Evolutionary conservation across 2,113 vertebrate species (phyloP), one percentile per base, ranked within the genome.

Genomic region (Leptobrachium leishanense): DNA sequence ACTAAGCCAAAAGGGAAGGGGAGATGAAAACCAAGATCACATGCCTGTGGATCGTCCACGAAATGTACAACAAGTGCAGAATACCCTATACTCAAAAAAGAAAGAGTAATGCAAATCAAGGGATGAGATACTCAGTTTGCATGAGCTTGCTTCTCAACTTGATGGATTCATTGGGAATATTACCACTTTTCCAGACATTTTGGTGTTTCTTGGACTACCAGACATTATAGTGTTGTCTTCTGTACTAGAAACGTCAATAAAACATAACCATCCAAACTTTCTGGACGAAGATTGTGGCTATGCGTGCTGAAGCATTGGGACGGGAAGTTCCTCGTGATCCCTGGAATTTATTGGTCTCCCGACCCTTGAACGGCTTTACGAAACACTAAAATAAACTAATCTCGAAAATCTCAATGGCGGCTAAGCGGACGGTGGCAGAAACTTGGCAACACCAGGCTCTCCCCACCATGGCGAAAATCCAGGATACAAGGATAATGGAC

Each of bases 121-220:
- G 20, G 46, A 72, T 31, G 46, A 72, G 70, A 72, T 72, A 72
- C 54, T 72, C 40, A 72, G 39, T 55, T 55, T 54, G 20, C 8
- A 54, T 39, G 70, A 54, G 54, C 70, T 72, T 40, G 46, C 20
- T n/a, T 40, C 40, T 64, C 43, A 31, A 54, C 46, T 53, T 72
- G 46, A 72, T 55, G 54, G 54, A 53, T 72, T 72, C 4, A 54
- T 54, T 53, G 40, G 31, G 39, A 55, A 72, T 8, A 15, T 72
- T 15, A 55, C n/a, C 50, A 53, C 39, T 53, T 53, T n/a, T 39
- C 46, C 46, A 40, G 50, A 54, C 54, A 53, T 72, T 39, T 15
- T 55, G 5, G 46, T 72, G 46, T 72, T 55, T 20, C 31, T 72
- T 15, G 70, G 44, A 72, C 70, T 54, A 39, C 46, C 46, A 72